Evolutionary conservation across 1,140 invertebrate species (phyloP), one percentile per base, ranked within the genome.

Genomic region (Camponotus floridanus): DNA sequence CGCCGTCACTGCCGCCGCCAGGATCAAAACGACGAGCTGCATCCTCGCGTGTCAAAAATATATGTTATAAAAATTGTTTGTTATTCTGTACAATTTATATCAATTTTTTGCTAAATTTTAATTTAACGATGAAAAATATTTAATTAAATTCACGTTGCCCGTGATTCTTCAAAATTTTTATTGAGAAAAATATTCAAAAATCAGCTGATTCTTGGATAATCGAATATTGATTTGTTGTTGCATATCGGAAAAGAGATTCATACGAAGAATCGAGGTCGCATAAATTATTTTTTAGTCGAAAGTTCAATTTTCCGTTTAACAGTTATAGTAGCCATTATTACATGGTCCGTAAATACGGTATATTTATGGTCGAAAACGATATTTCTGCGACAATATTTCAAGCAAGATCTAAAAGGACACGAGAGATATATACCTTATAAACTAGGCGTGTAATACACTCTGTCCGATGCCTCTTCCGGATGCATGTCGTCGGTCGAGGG

Each of bases 391-490:
- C 33, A 79, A 26, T n/a, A 18, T 80, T 65, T 68, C 33, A 31
- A 39, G 33, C n/a, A 18, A 45, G 45, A 67, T 57, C 59, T 21
- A 31, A 78, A 89, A 83, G 83, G 87, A 86, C 80, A 81, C 48
- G 74, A 57, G 55, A 78, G 73, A 65, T 51, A 71, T 64, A 64
- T 73, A 31, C 70, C 3, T 88, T 85, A 65, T 39, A 86, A 88
- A 31, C 59, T 51, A n/a, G 11, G 67, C 55, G 57, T 76, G 87
- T 90, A 89, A 88, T 86, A 86, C 79, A 90, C 84, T 88, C 55
- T 86, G 84, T 85, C 78, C 59, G 51, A 48, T 76, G 88, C 62
- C 89, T 88, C 81, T 91, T 87, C 76, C 83, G 89, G 83, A 85
- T 84, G 71, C 51, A 79, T 61, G 73, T 81, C 51, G 85, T 68